Conservation (phyloP, 2,888 invertebrate species). For the Amblyjoppa fuscipennis region DNA sequence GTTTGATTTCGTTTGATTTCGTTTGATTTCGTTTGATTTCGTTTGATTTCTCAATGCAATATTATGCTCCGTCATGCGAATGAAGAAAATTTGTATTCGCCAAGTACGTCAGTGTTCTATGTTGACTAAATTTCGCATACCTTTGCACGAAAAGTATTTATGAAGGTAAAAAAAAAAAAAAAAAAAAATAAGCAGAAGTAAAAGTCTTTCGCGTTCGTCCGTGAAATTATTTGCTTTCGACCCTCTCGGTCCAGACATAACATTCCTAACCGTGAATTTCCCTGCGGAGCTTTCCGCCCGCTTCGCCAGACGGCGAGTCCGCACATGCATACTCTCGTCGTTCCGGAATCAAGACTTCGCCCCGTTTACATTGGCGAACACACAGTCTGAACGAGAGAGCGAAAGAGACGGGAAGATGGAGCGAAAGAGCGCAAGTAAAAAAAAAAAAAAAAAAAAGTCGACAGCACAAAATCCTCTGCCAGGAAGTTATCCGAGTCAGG, state of each 20-base stretch:
- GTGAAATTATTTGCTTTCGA: slow-evolving; percentile 31
- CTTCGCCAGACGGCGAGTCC: slow-evolving; percentile 26
- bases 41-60: not conserved
- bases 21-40: no score
- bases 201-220: not conserved
- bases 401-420: not conserved
- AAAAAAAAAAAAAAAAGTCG: not conserved
- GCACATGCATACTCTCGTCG: slow-evolving; percentile 33
- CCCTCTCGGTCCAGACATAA: not conserved
- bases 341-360: slow-evolving; percentile 37
- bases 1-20: no score
- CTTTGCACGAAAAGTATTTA: not conserved
- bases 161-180: not conserved
- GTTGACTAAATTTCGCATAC: not conserved
- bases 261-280: not conserved
- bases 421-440: not conserved
- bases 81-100: not conserved
- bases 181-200: not conserved
- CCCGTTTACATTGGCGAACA: slow-evolving; percentile 42
- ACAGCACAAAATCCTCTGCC: slow-evolving; percentile 33
- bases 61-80: not conserved
- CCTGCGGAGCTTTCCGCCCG: slow-evolving; percentile 15
- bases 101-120: not conserved
- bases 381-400: slow-evolving; percentile 11
- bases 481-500: slow-evolving; percentile 46